A percentile compares a stretch with the other conserved stretches of the same genome.
Conservation (phyloP, 2,888 invertebrate species). For the Hipparchia sbordonii region DNA sequence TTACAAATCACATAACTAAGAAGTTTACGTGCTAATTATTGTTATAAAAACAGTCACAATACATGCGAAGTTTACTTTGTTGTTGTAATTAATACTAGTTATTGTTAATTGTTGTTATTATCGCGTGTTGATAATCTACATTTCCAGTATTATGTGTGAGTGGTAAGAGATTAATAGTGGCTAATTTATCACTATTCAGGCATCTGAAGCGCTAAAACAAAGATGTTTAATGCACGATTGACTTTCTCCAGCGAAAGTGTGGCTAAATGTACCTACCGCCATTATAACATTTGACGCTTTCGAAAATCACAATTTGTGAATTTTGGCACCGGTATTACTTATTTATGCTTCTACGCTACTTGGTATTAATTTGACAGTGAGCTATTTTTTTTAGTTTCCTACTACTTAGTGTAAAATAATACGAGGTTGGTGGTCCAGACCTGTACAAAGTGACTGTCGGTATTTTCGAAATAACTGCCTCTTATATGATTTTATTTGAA, state of each 20-base stretch:
- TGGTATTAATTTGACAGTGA: constrained; percentile 6
- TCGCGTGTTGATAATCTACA: constrained; percentile 12
- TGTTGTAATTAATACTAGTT: constrained; percentile 1
- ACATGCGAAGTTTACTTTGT: not conserved
- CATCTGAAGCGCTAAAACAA: constrained; percentile 52
- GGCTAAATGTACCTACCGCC: constrained; percentile 62
- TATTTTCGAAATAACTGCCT: too few relatives aligned
- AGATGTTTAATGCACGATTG: constrained; percentile 74
- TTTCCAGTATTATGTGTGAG: constrained; percentile 17
- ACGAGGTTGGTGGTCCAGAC: too few relatives aligned
- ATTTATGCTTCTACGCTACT: constrained; percentile 8
- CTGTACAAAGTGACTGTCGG: too few relatives aligned
- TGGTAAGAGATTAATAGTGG: constrained; percentile 22
- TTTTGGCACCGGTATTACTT: constrained; percentile 43
- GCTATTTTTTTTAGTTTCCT: not conserved
- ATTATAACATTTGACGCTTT: constrained; percentile 72
- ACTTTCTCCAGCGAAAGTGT: constrained; percentile 80
- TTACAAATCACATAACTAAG: not conserved
- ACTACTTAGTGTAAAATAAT: not conserved
- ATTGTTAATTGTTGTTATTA: constrained; percentile 14
- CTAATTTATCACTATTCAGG: constrained; percentile 30
- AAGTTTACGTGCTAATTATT: not conserved
- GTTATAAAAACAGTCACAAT: not conserved
- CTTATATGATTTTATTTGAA: too few relatives aligned
- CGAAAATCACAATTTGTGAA: constrained; percentile 60